Evolutionary conservation across 2,113 vertebrate species (phyloP), one percentile per base, ranked within the genome.

Genomic region (Eptatretus burgeri): DNA sequence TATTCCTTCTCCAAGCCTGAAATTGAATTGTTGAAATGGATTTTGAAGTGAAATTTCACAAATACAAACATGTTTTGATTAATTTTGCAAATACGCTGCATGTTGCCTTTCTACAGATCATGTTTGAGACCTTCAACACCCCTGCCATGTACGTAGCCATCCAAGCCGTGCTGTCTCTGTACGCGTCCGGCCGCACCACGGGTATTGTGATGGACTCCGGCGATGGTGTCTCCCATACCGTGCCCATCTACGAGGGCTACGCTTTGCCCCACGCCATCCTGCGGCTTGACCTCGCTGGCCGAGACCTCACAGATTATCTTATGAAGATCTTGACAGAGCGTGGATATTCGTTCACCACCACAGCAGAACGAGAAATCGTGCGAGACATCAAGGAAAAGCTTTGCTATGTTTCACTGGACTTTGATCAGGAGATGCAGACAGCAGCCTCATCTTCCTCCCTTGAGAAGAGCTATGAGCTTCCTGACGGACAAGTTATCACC

Each of bases 61-160:
- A 2, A 14, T 10, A 1, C 41, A 18, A 0, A 10, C n/a, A n/a
- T 20, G 0, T 65, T 2, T 60, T 12, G 13, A 17, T 12, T 12
- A 20, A 60, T 60, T n/a, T 20, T 60, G n/a, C 9, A 60, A 16
- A 60, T 17, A n/a, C 13, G 16, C 20, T 20, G 10, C 13, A 11
- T 60, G n/a, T 63, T 1, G n/a, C 51, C 17, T 2, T 19, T 20
- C 18, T 69, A 2, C 74, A 98, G 91, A 98, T 98, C 71, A 94
- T 98, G 91, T 98, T 95, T 0, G 91, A 98, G 82, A 98, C 91
- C 76, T 98, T 98, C 81, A 98, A 98, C 79, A 94, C 86, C 70
- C 91, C 88, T 0, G 72, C 69, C 68, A 71, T 41, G 70, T 69
- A 4, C 49, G 9, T 64, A 2, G 27, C n/a, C 17, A 13, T 9